Evolutionary conservation across 2,888 invertebrate species (phyloP).

Genomic region (Drosophila pseudotalamancana): DNA sequence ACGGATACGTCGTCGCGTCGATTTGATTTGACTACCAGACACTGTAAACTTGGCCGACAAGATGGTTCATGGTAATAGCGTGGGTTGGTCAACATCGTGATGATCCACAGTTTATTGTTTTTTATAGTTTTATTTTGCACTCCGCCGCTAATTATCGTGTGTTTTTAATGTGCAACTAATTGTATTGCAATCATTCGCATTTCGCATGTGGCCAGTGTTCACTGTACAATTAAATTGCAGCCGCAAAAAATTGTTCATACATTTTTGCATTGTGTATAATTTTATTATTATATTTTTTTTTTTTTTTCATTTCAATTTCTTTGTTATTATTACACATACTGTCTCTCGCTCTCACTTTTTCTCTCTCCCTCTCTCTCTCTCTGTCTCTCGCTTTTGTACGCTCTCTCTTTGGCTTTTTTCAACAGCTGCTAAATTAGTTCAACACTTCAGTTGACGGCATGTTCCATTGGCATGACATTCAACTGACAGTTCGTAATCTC

Average conservation of each 20-base stretch:
- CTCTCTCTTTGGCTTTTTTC: slow-evolving; percentile 64
- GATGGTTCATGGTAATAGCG: slow-evolving; percentile 40
- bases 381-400: neutral
- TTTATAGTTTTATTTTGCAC: slow-evolving; percentile 33
- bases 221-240: slow-evolving; percentile 74
- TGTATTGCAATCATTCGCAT: slow-evolving; percentile 75
- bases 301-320: slow-evolving; percentile 46
- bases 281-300: slow-evolving; percentile 51
- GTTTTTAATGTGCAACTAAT: slow-evolving; percentile 83
- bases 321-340: slow-evolving; percentile 69
- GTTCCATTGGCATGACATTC: slow-evolving; percentile 83
- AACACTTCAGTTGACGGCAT: slow-evolving; percentile 84
- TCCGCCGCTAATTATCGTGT: slow-evolving; percentile 80
- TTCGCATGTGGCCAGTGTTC: slow-evolving; percentile 32
- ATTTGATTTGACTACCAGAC: slow-evolving; percentile 74
- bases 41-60: slow-evolving; percentile 19
- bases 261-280: slow-evolving; percentile 56
- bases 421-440: slow-evolving; percentile 84
- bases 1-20: slow-evolving; percentile 72
- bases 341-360: slow-evolving; percentile 33
- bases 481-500: slow-evolving; percentile 84
- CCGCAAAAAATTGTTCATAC: slow-evolving; percentile 45
- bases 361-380: slow-evolving; percentile 15
- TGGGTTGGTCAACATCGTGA: slow-evolving; percentile 65
- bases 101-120: slow-evolving; percentile 15